These are phyloP conservation scores for Glaucomys volans DNA, from an alignment of 2,113 vertebrate species.

Conservation along the genomic window DNA sequence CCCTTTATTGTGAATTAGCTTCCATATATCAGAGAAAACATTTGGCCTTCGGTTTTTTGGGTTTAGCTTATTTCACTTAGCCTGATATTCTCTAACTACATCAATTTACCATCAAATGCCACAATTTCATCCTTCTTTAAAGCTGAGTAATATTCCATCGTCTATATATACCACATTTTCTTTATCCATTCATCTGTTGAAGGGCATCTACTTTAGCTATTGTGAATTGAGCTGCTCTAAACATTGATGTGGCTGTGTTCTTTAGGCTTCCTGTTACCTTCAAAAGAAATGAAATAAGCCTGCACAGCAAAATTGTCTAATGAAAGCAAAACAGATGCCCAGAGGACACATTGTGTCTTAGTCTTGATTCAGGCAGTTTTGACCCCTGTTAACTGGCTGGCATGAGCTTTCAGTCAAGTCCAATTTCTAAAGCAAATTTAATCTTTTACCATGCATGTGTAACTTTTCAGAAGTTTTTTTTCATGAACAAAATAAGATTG, in stretches of 20 bases:
- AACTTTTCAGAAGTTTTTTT: slow-evolving; percentile 12
- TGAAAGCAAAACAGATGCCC: neutral
- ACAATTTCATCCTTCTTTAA: too few species aligned
- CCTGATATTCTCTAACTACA: too few species aligned
- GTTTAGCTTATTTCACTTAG: too few species aligned
- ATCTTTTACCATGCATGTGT: neutral
- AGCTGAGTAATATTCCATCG: too few species aligned
- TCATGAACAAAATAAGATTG: neutral
- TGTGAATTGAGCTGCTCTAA: too few species aligned
- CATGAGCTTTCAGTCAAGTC: neutral
- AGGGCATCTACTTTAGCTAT: too few species aligned
- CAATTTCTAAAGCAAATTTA: slow-evolving; percentile 1
- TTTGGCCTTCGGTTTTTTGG: too few species aligned
- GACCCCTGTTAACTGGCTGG: neutral
- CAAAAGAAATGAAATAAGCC: neutral
- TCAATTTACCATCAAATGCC: too few species aligned
- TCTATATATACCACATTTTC: too few species aligned
- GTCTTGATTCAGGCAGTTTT: neutral
- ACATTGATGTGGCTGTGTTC: neutral
- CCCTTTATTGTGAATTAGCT: too few species aligned
- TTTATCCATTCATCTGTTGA: too few species aligned
- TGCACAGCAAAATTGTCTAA: neutral
- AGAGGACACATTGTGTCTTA: neutral
- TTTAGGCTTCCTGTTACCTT: neutral
- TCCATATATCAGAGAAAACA: too few species aligned